Base-by-base conservation (phyloP, 2,888 invertebrate genomes). In the Notodonta ziczac region DNA sequence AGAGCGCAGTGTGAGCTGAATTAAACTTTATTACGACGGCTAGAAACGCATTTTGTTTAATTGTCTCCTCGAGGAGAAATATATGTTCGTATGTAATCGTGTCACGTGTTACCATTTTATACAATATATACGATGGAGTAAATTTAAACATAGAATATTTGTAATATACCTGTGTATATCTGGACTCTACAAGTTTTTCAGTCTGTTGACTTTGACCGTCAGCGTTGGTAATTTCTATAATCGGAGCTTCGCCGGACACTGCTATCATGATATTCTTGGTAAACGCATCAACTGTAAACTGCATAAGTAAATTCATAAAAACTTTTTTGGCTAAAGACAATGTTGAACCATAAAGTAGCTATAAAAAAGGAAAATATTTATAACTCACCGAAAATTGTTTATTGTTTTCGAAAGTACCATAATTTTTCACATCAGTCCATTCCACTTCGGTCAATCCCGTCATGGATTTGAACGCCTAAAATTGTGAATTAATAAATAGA, bases 401-500 rank as follows among this genome's bases (percentile, higher is more conserved):
- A 12, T 66, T 66, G 0, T 80, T 77, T 0, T 63, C 62, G 57
- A 87, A 81, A 9, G 66, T 68, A 8, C 82, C 76, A 14, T 81
- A 77, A 1, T 69, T 70, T 3, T 62, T 62, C 0, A 88, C 67
- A 5, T 84, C 78, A n/a, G 77, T 88, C 87, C 90, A 91, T 9
- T 86, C 83, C 0, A 78, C 74, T 57, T 76, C 78, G 0, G 78
- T 69, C 1, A 87, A 76, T 69, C 86, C 85, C 63, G 75, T 84
- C 59, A 91, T 87, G 24, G 80, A 85, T 32, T 60, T 72, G 56
- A 90, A 90, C 2, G 81, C 87, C 91, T 92, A 77, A 59, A 82
- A 85, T 16, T 35, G 53, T 44, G 24, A 56, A 12, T 62, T 39
- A 53, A 46, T 24, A 48, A 50, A 57, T 14, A 5, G 35, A 6